Evolutionary conservation across 2,797 vertebrate species (phyloP).

Genomic region (Diplodus puntazzo): DNA sequence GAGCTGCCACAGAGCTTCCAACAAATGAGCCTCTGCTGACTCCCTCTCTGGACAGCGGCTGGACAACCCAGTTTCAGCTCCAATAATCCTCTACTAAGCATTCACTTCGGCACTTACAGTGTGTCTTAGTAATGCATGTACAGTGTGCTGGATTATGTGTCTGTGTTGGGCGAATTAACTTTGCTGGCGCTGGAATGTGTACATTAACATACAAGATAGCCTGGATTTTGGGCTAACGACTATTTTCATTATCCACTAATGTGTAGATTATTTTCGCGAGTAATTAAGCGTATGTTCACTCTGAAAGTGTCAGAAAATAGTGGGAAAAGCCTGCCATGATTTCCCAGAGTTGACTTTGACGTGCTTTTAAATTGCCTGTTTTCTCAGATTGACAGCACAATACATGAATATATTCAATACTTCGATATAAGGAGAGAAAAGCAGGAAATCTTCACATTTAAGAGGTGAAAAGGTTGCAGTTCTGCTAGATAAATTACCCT

Average conservation of each 20-base stretch:
- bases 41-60: slow-evolving; percentile 65
- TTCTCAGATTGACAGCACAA: background rate
- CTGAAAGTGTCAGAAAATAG: slow-evolving; percentile 2
- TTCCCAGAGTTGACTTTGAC: background rate
- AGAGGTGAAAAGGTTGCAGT: background rate
- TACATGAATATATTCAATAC: background rate
- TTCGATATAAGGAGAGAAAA: background rate
- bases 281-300: background rate
- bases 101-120: slow-evolving; percentile 37
- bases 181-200: slow-evolving; percentile 20
- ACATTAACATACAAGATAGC: slow-evolving; percentile 30
- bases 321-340: background rate
- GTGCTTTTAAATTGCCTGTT: background rate
- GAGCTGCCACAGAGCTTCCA: slow-evolving; percentile 78
- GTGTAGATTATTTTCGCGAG: slow-evolving; percentile 11
- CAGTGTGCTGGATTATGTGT: slow-evolving; percentile 31
- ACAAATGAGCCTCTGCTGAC: slow-evolving; percentile 77
- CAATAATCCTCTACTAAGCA: slow-evolving; percentile 57
- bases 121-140: slow-evolving; percentile 32
- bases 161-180: slow-evolving; percentile 31
- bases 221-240: slow-evolving; percentile 3
- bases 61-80: slow-evolving; percentile 62
- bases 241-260: slow-evolving; percentile 18
- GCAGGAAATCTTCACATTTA: background rate
- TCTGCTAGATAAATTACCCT: background rate